A percentile compares a stretch with the other conserved stretches of the same genome.
Evolutionary conservation across 2,113 vertebrate species (phyloP).

Genomic region (Ciconia boyciana): DNA sequence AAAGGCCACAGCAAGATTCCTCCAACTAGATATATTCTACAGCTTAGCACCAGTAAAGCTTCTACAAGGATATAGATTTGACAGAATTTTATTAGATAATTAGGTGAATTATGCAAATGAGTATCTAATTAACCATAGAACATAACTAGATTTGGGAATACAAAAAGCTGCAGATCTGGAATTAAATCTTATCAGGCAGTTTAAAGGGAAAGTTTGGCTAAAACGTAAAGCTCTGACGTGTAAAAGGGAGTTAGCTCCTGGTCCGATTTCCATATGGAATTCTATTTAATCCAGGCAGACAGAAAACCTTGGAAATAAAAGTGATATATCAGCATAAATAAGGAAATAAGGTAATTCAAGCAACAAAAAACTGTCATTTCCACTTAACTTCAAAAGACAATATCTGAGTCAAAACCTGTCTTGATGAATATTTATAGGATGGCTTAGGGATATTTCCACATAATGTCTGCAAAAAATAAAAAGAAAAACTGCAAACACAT

Average conservation of each 20-base stretch:
- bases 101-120: constrained; percentile 8
- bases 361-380: not conserved
- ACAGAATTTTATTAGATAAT: constrained; percentile 15
- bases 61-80: not conserved
- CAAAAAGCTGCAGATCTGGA: not conserved
- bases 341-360: not conserved
- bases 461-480: not conserved
- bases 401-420: not conserved
- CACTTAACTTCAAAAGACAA: not conserved
- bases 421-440: not conserved
- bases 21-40: not conserved
- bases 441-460: not conserved
- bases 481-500: not conserved
- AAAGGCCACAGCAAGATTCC: not conserved
- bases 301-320: constrained; percentile 1
- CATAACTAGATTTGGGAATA: constrained; percentile 7
- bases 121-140: not conserved
- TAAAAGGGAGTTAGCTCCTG: not conserved
- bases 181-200: not conserved
- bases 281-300: not conserved
- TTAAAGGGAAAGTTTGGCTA: not conserved
- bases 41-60: not conserved
- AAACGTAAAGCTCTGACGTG: not conserved
- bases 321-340: not conserved
- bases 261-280: not conserved